Evolutionary conservation across 2,797 vertebrate species (phyloP), one percentile per base, ranked within the genome.

Genomic region (Bradypodion ventrale): DNA sequence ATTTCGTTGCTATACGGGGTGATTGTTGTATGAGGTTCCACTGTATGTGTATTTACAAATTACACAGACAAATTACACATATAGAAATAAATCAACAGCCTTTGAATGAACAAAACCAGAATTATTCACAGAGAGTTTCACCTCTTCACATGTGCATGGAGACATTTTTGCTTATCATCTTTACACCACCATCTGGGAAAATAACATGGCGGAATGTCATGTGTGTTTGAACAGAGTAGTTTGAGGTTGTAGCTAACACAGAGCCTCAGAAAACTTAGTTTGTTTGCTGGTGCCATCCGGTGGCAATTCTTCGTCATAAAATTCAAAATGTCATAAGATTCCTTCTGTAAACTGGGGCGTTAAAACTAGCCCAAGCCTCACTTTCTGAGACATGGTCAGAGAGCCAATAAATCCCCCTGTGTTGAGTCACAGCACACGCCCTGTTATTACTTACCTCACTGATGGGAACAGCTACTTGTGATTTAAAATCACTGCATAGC

Each of bases 221-320:
- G 66, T 49, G n/a, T 29, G 60, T 66, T 10, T 1, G 7, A 59
- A 8, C 37, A 42, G 77, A 59, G 35, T 23, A 23, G 29, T 23
- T 16, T 40, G 63, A 75, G 35, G 63, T 29, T 35, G 52, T 32
- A 29, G 46, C 13, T 69, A 69, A 76, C 12, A 56, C 19, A 44
- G 82, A 21, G 46, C 4, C 37, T 75, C 44, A n/a, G 19, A 70
- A 85, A 69, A 19, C 69, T 76, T 69, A 25, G 23, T 62, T 69
- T 85, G 78, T 72, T 66, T 72, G 42, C n/a, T 66, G 73, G 73
- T 84, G 86, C 78, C 78, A 80, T 73, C 82, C 42, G 72, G 72
- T 78, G 82, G 82, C 40, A 84, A 52, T 56, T 66, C 72, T 66
- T 35, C 62, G 46, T 29, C 77, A 62, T 75, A 37, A 59, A 40